These are phyloP conservation scores for Lycaon pictus DNA, from an alignment of 2,113 vertebrate genomes.

Conservation along the genomic window DNA sequence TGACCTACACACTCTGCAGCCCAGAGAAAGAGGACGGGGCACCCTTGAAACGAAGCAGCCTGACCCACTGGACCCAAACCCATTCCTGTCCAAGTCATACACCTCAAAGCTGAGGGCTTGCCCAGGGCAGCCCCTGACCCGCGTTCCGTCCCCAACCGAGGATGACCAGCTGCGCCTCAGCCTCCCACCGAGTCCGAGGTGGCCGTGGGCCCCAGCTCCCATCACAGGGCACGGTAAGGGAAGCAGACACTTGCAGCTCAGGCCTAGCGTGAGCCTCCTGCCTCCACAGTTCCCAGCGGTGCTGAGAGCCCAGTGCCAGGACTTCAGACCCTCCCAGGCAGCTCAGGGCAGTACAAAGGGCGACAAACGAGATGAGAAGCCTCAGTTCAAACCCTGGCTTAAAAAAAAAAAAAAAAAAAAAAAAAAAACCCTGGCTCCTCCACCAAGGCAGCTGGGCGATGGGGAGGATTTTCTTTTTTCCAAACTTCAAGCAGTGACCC, in stretches of 20 bases:
- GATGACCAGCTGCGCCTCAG: not conserved
- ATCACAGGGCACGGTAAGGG: not conserved
- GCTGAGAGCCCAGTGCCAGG: slow-evolving; percentile 17
- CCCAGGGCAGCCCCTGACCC: not conserved
- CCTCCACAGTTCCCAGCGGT: not conserved
- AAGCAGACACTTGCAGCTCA: not conserved
- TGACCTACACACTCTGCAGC: not conserved
- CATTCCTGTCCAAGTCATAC: not conserved
- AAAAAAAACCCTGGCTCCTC: not conserved
- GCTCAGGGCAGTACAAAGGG: slow-evolving; percentile 20
- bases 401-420: too few relatives aligned
- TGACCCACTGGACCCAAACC: not conserved
- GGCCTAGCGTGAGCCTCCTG: not conserved
- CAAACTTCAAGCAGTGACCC: not conserved
- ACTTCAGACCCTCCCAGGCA: slow-evolving; percentile 55
- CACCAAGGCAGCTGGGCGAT: not conserved
- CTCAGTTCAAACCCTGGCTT: slow-evolving; percentile 38
- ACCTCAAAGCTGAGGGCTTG: not conserved
- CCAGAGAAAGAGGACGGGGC: not conserved
- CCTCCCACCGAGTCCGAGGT: not conserved
- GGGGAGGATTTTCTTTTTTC: not conserved
- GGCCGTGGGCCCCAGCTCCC: not conserved
- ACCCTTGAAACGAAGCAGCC: not conserved
- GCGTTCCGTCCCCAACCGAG: not conserved
- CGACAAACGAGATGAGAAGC: not conserved